A percentile compares a stretch with the other conserved stretches of the same genome.
Evolutionary conservation across 2,888 invertebrate genomes (phyloP).

Genomic region (Auanema sp.): DNA sequence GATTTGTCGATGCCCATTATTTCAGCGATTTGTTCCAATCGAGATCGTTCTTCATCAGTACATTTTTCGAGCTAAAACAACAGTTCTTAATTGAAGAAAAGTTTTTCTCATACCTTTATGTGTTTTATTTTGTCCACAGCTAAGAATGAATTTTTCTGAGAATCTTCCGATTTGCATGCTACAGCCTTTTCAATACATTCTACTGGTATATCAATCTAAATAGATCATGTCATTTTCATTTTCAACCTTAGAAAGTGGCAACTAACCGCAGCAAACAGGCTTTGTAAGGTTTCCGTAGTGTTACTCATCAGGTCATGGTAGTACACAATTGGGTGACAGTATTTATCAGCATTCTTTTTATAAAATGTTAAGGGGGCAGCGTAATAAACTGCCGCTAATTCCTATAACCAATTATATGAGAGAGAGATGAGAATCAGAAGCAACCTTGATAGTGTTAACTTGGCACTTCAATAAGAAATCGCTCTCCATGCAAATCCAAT

Average conservation of each 20-base stretch:
- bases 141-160: slow-evolving; percentile 15
- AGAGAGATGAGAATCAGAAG: not conserved
- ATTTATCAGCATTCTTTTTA: slow-evolving; percentile 15
- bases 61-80: too few relatives aligned
- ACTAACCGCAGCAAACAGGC: slow-evolving; percentile 11
- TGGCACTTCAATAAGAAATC: not conserved
- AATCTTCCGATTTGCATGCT: slow-evolving; percentile 10
- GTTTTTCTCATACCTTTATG: slow-evolving; percentile 3
- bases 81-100: too few relatives aligned
- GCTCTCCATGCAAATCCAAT: too few relatives aligned
- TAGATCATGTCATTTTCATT: not conserved
- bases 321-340: slow-evolving; percentile 16
- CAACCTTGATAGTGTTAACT: not conserved
- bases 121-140: slow-evolving; percentile 5
- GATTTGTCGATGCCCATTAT: too few relatives aligned
- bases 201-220: slow-evolving; percentile 14
- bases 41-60: too few relatives aligned
- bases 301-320: slow-evolving; percentile 14
- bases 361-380: slow-evolving; percentile 21
- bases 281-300: not conserved
- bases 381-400: slow-evolving; percentile 18
- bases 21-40: too few relatives aligned
- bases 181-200: slow-evolving; percentile 11
- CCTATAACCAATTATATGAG: slow-evolving; percentile 2
- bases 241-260: not conserved